Percentiles rank a stretch among this genome's conserved stretches.
Conservation (phyloP, 2,888 invertebrate species). For the Macrophya annulata region DNA sequence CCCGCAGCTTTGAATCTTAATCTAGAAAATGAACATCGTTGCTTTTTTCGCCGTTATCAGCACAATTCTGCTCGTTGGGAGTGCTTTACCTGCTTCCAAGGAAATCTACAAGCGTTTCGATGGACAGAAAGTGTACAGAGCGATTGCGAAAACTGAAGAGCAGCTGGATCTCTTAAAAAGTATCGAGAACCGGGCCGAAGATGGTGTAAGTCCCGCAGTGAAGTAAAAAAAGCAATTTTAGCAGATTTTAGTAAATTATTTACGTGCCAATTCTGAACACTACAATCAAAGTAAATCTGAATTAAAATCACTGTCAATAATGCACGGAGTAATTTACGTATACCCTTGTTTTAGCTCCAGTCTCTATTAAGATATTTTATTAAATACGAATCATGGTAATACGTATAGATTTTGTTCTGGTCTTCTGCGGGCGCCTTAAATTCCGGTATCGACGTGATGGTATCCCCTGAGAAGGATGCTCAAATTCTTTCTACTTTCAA, state of each 20-base stretch:
- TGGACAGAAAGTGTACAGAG: slow-evolving; percentile 55
- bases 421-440: slow-evolving; percentile 37
- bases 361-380: background rate
- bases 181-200: slow-evolving; percentile 48
- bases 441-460: slow-evolving; percentile 53
- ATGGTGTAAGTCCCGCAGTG: slow-evolving; percentile 29
- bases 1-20: background rate
- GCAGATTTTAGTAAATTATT: background rate
- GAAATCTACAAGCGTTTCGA: slow-evolving; percentile 37
- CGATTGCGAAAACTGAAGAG: slow-evolving; percentile 27
- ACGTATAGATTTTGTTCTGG: slow-evolving; percentile 56
- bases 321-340: background rate
- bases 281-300: background rate
- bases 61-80: background rate
- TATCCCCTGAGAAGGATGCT: slow-evolving; percentile 42
- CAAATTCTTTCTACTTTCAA: slow-evolving; percentile 50
- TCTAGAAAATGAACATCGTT: slow-evolving; percentile 13
- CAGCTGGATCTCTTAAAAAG: slow-evolving; percentile 31
- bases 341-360: background rate
- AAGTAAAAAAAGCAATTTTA: background rate
- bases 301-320: background rate
- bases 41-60: background rate
- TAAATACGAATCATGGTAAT: background rate
- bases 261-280: background rate
- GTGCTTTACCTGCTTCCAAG: slow-evolving; percentile 5